Evolutionary conservation across 2,888 invertebrate genomes (phyloP).

Genomic region (Pocota personata): DNA sequence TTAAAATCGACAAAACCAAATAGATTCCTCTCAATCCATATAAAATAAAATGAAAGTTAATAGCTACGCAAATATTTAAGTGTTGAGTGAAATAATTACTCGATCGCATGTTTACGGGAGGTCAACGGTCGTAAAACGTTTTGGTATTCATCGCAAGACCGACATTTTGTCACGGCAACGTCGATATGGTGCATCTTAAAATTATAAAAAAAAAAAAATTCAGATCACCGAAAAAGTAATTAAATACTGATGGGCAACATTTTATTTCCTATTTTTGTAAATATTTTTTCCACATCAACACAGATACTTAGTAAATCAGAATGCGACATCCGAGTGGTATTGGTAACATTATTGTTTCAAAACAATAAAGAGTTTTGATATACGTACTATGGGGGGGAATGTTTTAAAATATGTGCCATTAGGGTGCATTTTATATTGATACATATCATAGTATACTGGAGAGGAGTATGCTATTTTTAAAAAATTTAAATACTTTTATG

Average conservation of each 20-base stretch:
- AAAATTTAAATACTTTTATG: too few species aligned
- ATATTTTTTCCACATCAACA: background rate
- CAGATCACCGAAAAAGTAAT: background rate
- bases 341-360: conserved; percentile 1
- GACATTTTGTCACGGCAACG: conserved; percentile 39
- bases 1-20: background rate
- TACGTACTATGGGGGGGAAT: background rate
- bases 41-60: conserved; percentile 3
- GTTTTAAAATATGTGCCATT: conserved; percentile 6
- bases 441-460: background rate
- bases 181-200: background rate
- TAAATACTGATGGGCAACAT: conserved; percentile 15
- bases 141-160: conserved; percentile 5
- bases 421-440: background rate
- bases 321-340: background rate
- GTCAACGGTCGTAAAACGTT: conserved; percentile 33
- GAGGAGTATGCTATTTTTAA: too few species aligned
- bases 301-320: background rate
- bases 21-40: conserved; percentile 2
- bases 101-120: conserved; percentile 22
- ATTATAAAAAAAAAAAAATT: background rate
- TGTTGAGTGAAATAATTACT: conserved; percentile 44
- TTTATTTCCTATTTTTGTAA: conserved; percentile 7
- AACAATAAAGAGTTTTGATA: conserved; percentile 13
- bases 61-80: conserved; percentile 36